Conservation (phyloP, 1,140 invertebrate species). For the Episyrphus balteatus region DNA sequence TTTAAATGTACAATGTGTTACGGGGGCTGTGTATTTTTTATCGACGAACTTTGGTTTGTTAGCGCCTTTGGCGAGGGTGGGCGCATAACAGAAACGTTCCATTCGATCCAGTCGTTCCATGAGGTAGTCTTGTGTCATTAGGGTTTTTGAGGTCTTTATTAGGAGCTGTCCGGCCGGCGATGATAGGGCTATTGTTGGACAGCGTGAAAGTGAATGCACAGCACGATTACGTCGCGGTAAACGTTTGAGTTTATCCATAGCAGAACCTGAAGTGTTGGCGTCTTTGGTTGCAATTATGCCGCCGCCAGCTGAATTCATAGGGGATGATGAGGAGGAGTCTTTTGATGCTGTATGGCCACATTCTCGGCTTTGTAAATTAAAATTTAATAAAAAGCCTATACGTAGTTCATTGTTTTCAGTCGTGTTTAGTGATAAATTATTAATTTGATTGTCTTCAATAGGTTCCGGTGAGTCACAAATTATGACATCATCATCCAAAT, state of each 20-base stretch:
- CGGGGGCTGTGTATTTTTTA: conserved; percentile 28
- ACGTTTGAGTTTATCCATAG: conserved; percentile 22
- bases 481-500: conserved; percentile 29
- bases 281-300: conserved; percentile 9
- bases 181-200: conserved; percentile 43
- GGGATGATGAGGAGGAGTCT: neutral
- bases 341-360: neutral
- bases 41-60: conserved; percentile 40
- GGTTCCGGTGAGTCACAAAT: conserved; percentile 31
- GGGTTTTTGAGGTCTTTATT: conserved; percentile 39
- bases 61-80: conserved; percentile 28
- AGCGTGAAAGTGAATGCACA: conserved; percentile 39
- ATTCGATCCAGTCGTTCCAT: conserved; percentile 42
- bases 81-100: conserved; percentile 42
- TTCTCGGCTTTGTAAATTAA: conserved; percentile 17
- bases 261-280: conserved; percentile 9
- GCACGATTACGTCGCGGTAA: conserved; percentile 38
- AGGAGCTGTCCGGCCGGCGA: conserved; percentile 44
- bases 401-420: conserved; percentile 24
- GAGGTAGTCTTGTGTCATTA: conserved; percentile 40
- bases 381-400: conserved; percentile 31
- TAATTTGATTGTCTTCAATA: conserved; percentile 1
- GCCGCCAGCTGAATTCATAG: neutral
- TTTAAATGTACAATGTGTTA: conserved; percentile 40
- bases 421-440: conserved; percentile 13